Conservation (phyloP, 2,113 vertebrate species). For the Malaclemys terrapin region DNA sequence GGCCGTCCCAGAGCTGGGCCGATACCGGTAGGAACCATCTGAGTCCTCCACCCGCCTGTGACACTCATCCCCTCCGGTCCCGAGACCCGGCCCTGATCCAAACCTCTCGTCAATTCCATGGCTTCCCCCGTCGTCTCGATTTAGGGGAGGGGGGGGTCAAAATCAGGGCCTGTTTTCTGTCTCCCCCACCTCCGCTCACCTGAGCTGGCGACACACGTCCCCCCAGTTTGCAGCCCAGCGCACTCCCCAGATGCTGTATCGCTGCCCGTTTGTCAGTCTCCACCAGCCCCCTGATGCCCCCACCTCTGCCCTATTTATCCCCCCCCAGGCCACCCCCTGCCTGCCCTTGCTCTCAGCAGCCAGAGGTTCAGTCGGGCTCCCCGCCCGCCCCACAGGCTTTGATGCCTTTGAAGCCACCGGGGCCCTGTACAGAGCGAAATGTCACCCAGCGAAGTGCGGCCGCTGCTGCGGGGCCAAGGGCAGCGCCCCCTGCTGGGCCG, state of each 20-base stretch:
- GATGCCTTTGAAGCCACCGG: neutral
- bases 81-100: no score
- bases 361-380: neutral
- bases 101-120: no score
- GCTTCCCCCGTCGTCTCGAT: no score
- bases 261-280: neutral
- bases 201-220: neutral
- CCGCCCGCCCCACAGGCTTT: neutral
- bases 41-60: no score
- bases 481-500: no score
- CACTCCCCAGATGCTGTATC: neutral
- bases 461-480: fast-evolving
- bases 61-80: no score
- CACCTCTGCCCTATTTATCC: no score
- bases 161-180: no score
- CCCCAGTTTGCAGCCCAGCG: neutral
- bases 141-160: no score
- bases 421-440: neutral
- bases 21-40: no score
- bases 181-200: neutral
- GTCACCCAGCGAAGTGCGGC: neutral
- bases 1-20: no score
- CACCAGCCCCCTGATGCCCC: neutral
- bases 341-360: neutral
- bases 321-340: neutral